phyloP scores from a whole-genome alignment of 1,140 invertebrate genomes.

The Lasaia peninsularis region DNA sequence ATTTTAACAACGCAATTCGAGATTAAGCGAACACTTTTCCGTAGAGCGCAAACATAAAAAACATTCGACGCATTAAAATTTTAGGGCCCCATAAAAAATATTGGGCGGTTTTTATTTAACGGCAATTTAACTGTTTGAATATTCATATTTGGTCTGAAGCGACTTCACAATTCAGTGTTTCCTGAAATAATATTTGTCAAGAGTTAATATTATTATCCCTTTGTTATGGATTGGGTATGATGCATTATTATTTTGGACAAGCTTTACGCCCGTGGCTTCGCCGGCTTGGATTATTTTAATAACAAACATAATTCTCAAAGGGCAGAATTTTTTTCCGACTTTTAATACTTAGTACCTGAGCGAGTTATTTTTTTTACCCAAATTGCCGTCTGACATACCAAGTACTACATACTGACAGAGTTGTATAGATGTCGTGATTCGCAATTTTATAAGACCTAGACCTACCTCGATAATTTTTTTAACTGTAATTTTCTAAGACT shows the following conservation, averaged over 20 bases:
- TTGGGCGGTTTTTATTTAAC: conserved; percentile 43
- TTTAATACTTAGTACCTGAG: too few species aligned
- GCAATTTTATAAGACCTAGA: too few species aligned
- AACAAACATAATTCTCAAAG: too few species aligned
- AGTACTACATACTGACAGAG: too few species aligned
- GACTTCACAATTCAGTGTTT: conserved; percentile 27
- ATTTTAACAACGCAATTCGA: neutral
- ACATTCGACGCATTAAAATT: conserved; percentile 41
- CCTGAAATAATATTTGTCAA: conserved; percentile 30
- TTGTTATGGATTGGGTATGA: conserved; percentile 35
- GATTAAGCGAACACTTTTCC: neutral
- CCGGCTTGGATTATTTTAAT: too few species aligned
- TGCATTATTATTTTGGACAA: conserved; percentile 1
- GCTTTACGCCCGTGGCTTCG: too few species aligned
- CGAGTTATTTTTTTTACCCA: too few species aligned
- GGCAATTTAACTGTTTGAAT: conserved; percentile 40
- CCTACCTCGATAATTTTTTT: too few species aligned
- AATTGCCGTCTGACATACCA: too few species aligned
- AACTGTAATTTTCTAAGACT: too few species aligned
- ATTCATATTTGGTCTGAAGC: conserved; percentile 38
- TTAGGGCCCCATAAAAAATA: conserved; percentile 53
- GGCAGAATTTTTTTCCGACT: too few species aligned
- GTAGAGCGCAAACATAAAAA: conserved; percentile 5
- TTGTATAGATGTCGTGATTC: too few species aligned
- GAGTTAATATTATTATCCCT: conserved; percentile 26